These are phyloP conservation scores for Eospalax fontanierii DNA, from an alignment of 2,797 vertebrate species.

Conservation along the genomic window DNA sequence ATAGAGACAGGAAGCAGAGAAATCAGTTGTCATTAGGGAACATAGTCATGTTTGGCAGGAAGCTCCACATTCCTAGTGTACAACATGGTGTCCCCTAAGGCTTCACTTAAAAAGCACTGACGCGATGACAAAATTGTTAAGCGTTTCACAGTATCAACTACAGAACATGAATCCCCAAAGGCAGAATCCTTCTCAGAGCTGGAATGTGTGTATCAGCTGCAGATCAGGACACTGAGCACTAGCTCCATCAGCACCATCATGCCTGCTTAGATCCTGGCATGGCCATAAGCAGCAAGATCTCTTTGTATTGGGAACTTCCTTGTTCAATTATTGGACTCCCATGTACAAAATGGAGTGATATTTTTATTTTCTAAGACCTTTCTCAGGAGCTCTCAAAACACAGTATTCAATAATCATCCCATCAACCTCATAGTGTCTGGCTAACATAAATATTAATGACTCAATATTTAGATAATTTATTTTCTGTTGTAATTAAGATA, in stretches of 20 bases:
- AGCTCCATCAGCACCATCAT: accelerated
- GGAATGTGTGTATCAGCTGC: accelerated
- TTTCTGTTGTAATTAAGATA: no score
- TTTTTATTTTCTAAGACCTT: not conserved
- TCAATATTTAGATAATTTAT: not conserved
- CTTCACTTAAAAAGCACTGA: not conserved
- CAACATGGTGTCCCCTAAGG: not conserved
- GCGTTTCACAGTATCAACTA: not conserved
- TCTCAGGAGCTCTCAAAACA: not conserved
- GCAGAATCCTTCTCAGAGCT: not conserved
- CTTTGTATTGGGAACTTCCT: not conserved
- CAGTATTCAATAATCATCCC: not conserved
- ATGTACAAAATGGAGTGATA: not conserved
- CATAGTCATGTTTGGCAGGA: not conserved
- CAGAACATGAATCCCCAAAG: not conserved
- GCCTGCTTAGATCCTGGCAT: accelerated
- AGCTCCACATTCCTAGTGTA: not conserved
- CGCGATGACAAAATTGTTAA: not conserved
- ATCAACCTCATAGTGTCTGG: not conserved
- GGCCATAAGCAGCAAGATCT: not conserved
- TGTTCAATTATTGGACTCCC: not conserved
- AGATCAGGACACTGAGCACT: accelerated
- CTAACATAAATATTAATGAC: not conserved
- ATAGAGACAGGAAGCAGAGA: not conserved
- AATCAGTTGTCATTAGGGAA: not conserved